Base-by-base conservation (phyloP, 2,113 vertebrate genomes). In the Sylvia atricapilla region DNA sequence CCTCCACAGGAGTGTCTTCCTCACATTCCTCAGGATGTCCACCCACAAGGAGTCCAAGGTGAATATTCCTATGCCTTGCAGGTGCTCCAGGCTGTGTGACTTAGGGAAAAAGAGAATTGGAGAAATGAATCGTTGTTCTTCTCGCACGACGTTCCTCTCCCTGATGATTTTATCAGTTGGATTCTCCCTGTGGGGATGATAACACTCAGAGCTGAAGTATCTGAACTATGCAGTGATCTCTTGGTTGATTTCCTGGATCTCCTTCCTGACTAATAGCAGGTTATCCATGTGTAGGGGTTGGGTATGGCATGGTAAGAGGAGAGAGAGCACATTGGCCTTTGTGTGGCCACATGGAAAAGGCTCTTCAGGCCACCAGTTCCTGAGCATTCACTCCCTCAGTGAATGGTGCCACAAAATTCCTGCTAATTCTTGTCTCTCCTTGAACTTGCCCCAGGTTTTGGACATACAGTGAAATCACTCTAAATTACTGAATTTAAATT, bases 41-140 rank as follows among this genome's bases (percentile, higher is more conserved):
- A 99, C 99, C 4, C 99, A 99, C 95, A 99, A 99, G 94, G 99
- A 99, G 95, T 99, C 99, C 86, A 99, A 99, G 98, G 99, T 99
- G 67, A 94, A 69, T 15, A 64, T 44, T 60, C 15, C 63, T 25
- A 19, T 53, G 90, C 37, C 3, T 85, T 87, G 67, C 73, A n/a
- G 33, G 20, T 44, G 35, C 63, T 80, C 16, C 0, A 1, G 59
- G 62, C 41, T 76, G 20, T 23, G 4, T 44, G n/a, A 28, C 39
- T 80, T 43, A 24, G 39, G 43, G 9, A n/a, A 68, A 75, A 41
- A 49, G 37, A 33, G 44, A 43, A 10, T 8, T 46, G 13, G 62
- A 73, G 67, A 37, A 53, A 35, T 25, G 4, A 70, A 39, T 77
- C 0, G 0, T 12, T 64, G 79, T 94, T 70, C 66, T 47, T 73